Evolutionary conservation across 2,888 invertebrate species (phyloP), one percentile per base, ranked within the genome.

Genomic region (Drosophila bunnanda): DNA sequence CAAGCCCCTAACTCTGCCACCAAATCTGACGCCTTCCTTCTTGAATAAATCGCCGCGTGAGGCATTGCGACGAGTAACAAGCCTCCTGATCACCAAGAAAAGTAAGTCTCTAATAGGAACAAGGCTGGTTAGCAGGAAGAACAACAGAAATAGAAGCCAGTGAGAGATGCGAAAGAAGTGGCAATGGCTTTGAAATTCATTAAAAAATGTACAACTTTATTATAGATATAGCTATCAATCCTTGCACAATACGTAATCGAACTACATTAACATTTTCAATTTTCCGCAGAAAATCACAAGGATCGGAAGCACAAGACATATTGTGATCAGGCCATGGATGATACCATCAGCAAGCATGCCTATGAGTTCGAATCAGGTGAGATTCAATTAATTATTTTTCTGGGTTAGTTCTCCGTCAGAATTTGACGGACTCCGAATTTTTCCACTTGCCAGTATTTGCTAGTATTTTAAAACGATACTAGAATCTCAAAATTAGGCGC

Each of bases 31-130:
- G 78, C 97, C 97, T 88, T 97, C 97, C 93, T 97, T 97, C 94
- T 96, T 97, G 94, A 96, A 97, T 92, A 96, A 96, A 93, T 97
- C 97, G 79, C 96, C 97, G 53, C 94, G 97, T 89, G 97, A 97
- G 93, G 97, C 97, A 71, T 94, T 97, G 81, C 94, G 97, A 90
- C 95, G 97, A 92, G 97, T 97, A 90, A 97, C 97, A 92, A 97
- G 97, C 94, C 95, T 97, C 93, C 95, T 97, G 92, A 97, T 97
- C 93, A 91, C 91, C 54, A 94, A 96, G 92, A 96, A 96, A 94
- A 96, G 96, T 96, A 76, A 64, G 76, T 66, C 7, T 2, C 0
- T 1, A 13, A n/a, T 17, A n/a, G 7, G 12, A 15, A 1, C 7
- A 22, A 13, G 25, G 13, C 30, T 34, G 25, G 13, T 17, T 34